These are phyloP conservation scores for Amphibalanus amphitrite DNA, from an alignment of 1,140 invertebrate species.

Conservation along the genomic window DNA sequence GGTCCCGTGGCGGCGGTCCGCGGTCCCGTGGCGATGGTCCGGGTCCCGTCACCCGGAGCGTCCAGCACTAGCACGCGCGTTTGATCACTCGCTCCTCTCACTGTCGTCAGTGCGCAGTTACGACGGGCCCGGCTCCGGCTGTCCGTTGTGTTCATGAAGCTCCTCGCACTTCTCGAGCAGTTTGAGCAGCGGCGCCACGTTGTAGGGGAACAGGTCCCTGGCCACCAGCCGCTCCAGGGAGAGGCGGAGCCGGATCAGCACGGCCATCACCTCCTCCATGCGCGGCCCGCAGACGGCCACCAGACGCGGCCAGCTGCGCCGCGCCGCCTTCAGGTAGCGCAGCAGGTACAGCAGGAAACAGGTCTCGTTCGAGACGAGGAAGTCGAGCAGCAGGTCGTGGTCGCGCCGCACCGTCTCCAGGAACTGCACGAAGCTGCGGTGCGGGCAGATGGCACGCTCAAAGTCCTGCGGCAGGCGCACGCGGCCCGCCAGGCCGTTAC, in stretches of 20 bases:
- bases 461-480: conserved; percentile 47
- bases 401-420: too few species aligned
- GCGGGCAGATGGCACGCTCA: conserved; percentile 39
- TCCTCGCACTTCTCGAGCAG: conserved; percentile 67
- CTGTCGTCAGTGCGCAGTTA: too few species aligned
- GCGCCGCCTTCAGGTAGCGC: conserved; percentile 65
- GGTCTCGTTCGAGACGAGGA: too few species aligned
- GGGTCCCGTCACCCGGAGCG: too few species aligned
- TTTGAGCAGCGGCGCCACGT: conserved; percentile 68
- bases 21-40: too few species aligned
- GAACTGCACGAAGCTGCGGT: conserved; percentile 65
- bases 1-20: too few species aligned
- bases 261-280: conserved; percentile 62
- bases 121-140: too few species aligned
- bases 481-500: conserved; percentile 52
- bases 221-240: conserved; percentile 65
- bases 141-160: conserved; percentile 46
- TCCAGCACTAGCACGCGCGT: too few species aligned
- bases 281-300: conserved; percentile 53
- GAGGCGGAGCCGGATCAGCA: conserved; percentile 55
- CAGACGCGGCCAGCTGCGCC: conserved; percentile 65
- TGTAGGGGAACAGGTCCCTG: conserved; percentile 68
- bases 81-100: too few species aligned
- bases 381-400: too few species aligned
- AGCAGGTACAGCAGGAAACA: conserved; percentile 67